Evolutionary conservation across 2,888 invertebrate species (phyloP).

Genomic region (Drosophila maculinotata): DNA sequence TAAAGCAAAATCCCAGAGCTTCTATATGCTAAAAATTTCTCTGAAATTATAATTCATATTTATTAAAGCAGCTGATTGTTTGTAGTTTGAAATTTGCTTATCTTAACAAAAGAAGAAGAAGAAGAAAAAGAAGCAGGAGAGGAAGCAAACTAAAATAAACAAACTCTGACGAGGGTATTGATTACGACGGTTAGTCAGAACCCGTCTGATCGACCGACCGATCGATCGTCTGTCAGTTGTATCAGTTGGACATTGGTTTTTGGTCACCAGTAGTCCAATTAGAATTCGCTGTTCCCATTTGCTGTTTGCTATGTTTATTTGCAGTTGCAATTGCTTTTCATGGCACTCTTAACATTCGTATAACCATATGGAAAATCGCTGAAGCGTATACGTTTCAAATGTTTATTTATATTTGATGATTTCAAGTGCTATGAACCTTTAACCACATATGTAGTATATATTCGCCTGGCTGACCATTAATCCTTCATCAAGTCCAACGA

Average conservation of each 20-base stretch:
- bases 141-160: conserved; percentile 7
- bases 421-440: conserved; percentile 51
- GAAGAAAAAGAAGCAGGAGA: neutral
- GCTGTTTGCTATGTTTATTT: conserved; percentile 38
- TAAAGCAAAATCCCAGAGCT: neutral
- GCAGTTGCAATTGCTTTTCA: conserved; percentile 54
- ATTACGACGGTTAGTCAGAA: conserved; percentile 40
- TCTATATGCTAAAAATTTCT: conserved; percentile 12
- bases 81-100: conserved; percentile 27
- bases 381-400: conserved; percentile 58
- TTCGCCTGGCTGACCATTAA: conserved; percentile 46
- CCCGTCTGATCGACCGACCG: neutral
- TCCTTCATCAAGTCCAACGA: conserved; percentile 47
- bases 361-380: conserved; percentile 39
- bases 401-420: conserved; percentile 28
- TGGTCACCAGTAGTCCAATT: conserved; percentile 55
- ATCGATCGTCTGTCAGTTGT: conserved; percentile 22
- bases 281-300: conserved; percentile 39
- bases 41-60: conserved; percentile 20
- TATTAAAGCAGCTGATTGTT: conserved; percentile 5
- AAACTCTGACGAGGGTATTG: conserved; percentile 4
- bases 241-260: conserved; percentile 38
- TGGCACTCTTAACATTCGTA: conserved; percentile 10
- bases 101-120: conserved; percentile 17
- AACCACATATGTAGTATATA: conserved; percentile 12